phyloP scores from a whole-genome alignment of 2,888 invertebrate genomes.

The Athalia cordata region DNA sequence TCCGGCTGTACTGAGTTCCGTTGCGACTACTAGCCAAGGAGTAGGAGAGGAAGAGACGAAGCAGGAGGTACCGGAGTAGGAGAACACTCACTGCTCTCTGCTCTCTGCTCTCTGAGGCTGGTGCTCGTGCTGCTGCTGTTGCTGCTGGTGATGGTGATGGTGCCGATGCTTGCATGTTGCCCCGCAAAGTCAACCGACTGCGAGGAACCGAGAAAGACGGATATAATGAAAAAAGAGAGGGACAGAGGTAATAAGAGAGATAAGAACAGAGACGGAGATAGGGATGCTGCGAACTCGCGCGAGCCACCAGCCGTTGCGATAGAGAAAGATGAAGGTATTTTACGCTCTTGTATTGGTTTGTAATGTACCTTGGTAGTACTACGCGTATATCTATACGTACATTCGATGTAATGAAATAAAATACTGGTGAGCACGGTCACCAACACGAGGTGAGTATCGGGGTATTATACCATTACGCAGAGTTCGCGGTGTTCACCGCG shows the following conservation, averaged over 20 bases:
- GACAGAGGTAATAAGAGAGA: constrained; percentile 24
- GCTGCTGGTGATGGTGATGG: neutral
- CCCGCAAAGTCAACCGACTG: constrained; percentile 25
- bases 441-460: neutral
- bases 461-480: constrained; percentile 1
- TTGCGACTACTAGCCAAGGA: constrained; percentile 44
- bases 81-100: constrained; percentile 45
- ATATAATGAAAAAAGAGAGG: constrained; percentile 26
- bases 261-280: constrained; percentile 41
- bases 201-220: constrained; percentile 49
- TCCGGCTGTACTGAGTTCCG: constrained; percentile 67
- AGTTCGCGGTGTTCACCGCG: constrained; percentile 14
- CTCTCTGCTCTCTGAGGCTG: neutral
- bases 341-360: too few relatives aligned
- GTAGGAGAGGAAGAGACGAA: constrained; percentile 48
- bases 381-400: neutral
- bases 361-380: too few relatives aligned
- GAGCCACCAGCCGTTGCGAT: constrained; percentile 26
- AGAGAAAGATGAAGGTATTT: constrained; percentile 3
- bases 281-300: constrained; percentile 23
- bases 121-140: neutral
- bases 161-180: neutral
- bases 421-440: neutral
- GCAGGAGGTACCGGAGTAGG: constrained; percentile 51
- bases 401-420: neutral